phyloP scores from a whole-genome alignment of 2,113 vertebrate genomes.

The Drymodes brunneopygia region DNA sequence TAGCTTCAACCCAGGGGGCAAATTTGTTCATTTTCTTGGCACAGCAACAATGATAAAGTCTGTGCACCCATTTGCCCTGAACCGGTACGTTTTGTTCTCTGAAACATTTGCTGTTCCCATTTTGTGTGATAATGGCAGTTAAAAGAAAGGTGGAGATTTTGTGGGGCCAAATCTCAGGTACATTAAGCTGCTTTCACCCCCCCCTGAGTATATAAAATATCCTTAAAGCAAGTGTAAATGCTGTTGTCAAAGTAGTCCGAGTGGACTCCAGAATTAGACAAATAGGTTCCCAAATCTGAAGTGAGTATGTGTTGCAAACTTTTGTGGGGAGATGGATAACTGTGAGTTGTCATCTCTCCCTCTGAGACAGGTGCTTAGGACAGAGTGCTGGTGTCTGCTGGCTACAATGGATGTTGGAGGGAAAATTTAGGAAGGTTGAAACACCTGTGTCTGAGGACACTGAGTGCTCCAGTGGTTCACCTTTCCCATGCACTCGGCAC shows the following conservation, averaged over 20 bases:
- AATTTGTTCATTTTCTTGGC: constrained; percentile 38
- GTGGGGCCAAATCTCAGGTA: background rate
- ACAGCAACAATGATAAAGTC: background rate
- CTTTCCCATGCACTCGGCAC: background rate
- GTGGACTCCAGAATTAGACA: background rate
- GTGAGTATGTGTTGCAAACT: background rate
- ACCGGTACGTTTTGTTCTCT: background rate
- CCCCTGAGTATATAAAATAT: background rate
- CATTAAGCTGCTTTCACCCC: background rate
- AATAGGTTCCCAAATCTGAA: background rate
- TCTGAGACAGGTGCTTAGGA: background rate
- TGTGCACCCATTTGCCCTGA: constrained; percentile 14
- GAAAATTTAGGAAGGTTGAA: background rate
- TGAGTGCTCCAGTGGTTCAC: background rate
- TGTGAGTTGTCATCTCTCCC: background rate
- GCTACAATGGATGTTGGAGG: background rate
- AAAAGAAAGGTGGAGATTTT: background rate
- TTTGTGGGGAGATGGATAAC: background rate
- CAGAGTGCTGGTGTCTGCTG: background rate
- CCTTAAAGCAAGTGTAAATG: background rate
- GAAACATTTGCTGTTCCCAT: background rate
- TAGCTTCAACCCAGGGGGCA: constrained; percentile 42
- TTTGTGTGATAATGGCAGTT: background rate
- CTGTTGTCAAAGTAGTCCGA: background rate
- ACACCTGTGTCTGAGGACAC: background rate